Base-by-base conservation (phyloP, 2,888 invertebrate species). In the Luperina nickerlii region DNA sequence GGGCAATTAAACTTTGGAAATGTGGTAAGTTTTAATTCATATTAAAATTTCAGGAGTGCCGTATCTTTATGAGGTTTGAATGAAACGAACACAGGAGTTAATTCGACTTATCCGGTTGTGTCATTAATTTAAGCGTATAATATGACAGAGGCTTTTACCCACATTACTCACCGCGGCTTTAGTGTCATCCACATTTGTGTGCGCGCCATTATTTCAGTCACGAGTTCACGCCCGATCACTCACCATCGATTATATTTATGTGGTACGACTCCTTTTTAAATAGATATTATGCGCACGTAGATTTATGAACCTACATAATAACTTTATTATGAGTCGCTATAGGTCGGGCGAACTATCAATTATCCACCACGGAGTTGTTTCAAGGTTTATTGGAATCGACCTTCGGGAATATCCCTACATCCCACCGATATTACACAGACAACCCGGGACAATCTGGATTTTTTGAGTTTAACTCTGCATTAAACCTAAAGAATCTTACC, bases 1-100 rank as follows among this genome's bases (percentile, higher is more conserved):
- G 73, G 65, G 65, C 68, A 67, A 73, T 86, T 85, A 79, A 83
- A 87, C 78, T 77, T 75, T 27, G 76, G 65, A 77, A 86, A 69
- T 51, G 74, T 73, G 79, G 11, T 74, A 81, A 87, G 68, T 86
- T 87, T 85, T 32, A 51, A 74, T 66, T 86, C 71, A 42, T 69
- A 74, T 79, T 81, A 81, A 85, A 77, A 54, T 79, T 77, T 87
- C 74, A 62, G 27, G 45, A 76, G 54, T 69, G 13, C 15, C 54
- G 51, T 74, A 66, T 77, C 65, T 78, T 81, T 70, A 81, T 87
- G 45, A 62, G 38, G 70, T 80, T 66, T 63, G 42, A 65, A 71
- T 27, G 42, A 79, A 83, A 67, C 76, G 66, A 45, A 66, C 27
- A 66, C 60, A 54, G 68, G 45, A 83, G 78, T 74, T 79, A 68